Percentiles rank a stretch among this genome's conserved stretches.
Conservation (phyloP, 2,113 vertebrate genomes). For the Copsychus sechellarum region DNA sequence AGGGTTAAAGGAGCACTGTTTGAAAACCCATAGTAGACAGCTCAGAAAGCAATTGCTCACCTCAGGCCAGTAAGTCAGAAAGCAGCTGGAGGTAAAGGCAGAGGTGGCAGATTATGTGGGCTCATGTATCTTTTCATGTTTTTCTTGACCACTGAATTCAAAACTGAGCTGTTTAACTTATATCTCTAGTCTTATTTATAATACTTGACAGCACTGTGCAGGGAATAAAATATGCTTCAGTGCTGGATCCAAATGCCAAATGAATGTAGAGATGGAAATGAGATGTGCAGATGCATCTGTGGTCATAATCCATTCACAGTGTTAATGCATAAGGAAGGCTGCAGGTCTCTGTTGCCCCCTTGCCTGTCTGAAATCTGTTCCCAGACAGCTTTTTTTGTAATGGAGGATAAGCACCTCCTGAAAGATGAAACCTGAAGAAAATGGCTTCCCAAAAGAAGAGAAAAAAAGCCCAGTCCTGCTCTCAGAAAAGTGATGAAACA, state of each 20-base stretch:
- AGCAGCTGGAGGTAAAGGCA: not conserved
- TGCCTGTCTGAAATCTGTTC: not conserved
- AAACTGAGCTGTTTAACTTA: not conserved
- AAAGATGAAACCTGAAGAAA: not conserved
- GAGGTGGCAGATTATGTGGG: not conserved
- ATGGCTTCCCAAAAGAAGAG: not conserved
- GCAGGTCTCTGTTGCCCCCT: not conserved
- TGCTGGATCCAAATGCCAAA: not conserved
- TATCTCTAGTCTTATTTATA: not conserved
- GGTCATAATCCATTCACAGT: not conserved
- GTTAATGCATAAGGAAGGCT: not conserved
- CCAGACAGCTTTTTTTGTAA: not conserved
- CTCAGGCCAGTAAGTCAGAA: not conserved
- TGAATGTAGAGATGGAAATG: not conserved
- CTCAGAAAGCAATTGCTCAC: not conserved
- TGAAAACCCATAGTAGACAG: not conserved
- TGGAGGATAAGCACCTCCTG: not conserved
- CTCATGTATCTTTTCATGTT: not conserved
- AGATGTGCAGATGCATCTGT: not conserved
- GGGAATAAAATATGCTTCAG: conserved; percentile 3
- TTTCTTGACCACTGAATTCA: not conserved
- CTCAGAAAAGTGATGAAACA: not conserved
- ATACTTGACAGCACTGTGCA: not conserved
- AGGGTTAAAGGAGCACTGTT: not conserved
- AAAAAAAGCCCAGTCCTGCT: rapidly evolving